Evolutionary conservation across 2,113 vertebrate species (phyloP), one percentile per base, ranked within the genome.

Genomic region (Archocentrus centrarchus): DNA sequence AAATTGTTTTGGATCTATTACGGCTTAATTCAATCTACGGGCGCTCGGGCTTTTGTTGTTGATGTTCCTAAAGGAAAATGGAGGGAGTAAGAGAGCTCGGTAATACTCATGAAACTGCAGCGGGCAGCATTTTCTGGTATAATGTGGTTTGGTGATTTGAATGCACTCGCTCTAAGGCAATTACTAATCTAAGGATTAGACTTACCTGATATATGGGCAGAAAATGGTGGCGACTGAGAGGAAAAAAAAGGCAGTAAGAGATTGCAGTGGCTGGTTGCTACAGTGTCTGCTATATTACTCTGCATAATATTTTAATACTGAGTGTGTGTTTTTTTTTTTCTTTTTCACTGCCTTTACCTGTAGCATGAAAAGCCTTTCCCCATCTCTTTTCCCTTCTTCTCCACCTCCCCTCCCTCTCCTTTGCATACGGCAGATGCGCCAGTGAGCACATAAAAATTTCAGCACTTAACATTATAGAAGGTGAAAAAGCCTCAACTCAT

Each of bases 141-240:
- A 91, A 94, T 95, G 92, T 93, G 83, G 89, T 92, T 91, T 88
- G 89, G 88, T 77, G 81, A 94, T 95, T 95, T 94, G 89, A 95
- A 94, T 94, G 88, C 90, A 89, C 92, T 92, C 41, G 90, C 92
- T 93, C 85, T n/a, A 61, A 93, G 91, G 94, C 90, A 94, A 93
- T 95, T 92, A 92, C 92, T 92, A 93, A 94, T 93, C 92, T 92
- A 60, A 82, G 90, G 90, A 91, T 91, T 93, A 92, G 90, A 93
- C 83, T 86, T 90, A 91, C 89, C 90, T 94, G 92, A 93, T 94
- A 87, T 47, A 55, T 82, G 17, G 73, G 83, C 84, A 87, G 83
- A 81, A 73, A 86, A 80, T 80, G 81, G 75, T 79, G 76, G 55
- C 47, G 77, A 82, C 64, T 17, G 83, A 76, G 82, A 64, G 75